Evolutionary conservation across 2,113 vertebrate species (phyloP).

Genomic region (Hemichromis elongatus): DNA sequence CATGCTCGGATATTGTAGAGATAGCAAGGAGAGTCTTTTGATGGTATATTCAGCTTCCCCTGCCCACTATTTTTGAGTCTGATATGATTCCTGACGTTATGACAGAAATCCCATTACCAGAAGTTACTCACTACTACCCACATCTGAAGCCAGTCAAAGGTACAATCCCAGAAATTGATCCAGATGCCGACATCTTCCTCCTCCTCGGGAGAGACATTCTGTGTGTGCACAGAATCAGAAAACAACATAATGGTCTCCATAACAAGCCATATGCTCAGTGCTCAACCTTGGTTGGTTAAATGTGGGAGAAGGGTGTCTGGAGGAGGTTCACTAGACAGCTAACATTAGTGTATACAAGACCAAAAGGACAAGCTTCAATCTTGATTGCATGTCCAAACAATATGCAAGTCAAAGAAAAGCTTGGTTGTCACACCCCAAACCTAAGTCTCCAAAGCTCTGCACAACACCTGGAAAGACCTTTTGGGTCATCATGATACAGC

Average conservation of each 20-base stretch:
- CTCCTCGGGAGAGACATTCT: neutral
- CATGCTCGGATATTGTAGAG: neutral
- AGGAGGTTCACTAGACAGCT: neutral
- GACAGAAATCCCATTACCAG: neutral
- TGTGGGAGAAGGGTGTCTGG: neutral
- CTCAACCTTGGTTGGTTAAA: neutral
- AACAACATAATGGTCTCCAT: neutral
- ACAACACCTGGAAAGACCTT: neutral
- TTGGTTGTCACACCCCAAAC: neutral
- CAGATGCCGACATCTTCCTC: neutral
- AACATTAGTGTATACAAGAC: neutral
- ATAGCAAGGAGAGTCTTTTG: neutral
- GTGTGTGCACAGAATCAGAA: neutral
- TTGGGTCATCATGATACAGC: neutral
- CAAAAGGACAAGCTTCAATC: neutral
- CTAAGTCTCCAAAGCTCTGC: neutral
- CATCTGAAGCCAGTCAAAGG: neutral
- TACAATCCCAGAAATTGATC: neutral
- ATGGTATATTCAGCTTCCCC: neutral
- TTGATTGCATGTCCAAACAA: neutral
- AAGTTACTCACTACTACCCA: neutral
- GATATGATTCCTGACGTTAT: neutral
- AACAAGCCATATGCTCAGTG: neutral
- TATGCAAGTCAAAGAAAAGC: neutral
- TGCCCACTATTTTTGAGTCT: neutral